phyloP scores from a whole-genome alignment of 1,140 invertebrate genomes.

The Eurytemora carolleeae region DNA sequence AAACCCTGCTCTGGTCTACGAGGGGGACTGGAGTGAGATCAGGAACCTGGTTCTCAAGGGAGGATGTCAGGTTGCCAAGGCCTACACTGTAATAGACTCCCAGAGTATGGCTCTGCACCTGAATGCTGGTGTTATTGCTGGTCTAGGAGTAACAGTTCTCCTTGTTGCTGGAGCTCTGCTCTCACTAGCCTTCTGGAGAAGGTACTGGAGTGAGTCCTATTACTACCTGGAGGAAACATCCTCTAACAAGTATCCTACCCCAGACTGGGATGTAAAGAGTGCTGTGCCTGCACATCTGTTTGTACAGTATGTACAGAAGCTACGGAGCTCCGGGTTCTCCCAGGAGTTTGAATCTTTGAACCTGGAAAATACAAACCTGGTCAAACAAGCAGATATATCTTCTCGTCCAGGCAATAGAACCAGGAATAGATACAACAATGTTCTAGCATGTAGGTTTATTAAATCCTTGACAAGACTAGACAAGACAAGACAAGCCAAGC shows the following conservation, averaged over 20 bases:
- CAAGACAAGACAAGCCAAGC: too few species aligned
- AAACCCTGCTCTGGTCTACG: not conserved
- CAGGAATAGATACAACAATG: not conserved
- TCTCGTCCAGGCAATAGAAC: not conserved
- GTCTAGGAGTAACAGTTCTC: not conserved
- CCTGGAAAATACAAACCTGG: not conserved
- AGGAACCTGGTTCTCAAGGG: not conserved
- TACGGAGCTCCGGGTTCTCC: not conserved
- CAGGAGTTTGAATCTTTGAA: not conserved
- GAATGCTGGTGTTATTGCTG: not conserved
- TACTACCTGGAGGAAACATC: not conserved
- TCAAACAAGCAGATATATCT: not conserved
- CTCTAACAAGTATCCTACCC: not conserved
- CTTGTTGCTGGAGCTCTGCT: not conserved
- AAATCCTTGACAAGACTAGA: too few species aligned
- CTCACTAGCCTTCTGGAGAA: not conserved
- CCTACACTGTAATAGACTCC: not conserved
- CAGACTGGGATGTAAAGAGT: not conserved
- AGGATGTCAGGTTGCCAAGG: not conserved
- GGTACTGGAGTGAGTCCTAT: not conserved
- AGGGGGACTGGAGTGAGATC: not conserved
- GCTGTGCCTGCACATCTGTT: not conserved
- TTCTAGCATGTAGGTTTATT: not conserved
- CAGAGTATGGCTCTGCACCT: not conserved
- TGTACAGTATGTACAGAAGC: not conserved